phyloP scores from a whole-genome alignment of 2,797 vertebrate genomes.

The Brachymystax lenok region DNA sequence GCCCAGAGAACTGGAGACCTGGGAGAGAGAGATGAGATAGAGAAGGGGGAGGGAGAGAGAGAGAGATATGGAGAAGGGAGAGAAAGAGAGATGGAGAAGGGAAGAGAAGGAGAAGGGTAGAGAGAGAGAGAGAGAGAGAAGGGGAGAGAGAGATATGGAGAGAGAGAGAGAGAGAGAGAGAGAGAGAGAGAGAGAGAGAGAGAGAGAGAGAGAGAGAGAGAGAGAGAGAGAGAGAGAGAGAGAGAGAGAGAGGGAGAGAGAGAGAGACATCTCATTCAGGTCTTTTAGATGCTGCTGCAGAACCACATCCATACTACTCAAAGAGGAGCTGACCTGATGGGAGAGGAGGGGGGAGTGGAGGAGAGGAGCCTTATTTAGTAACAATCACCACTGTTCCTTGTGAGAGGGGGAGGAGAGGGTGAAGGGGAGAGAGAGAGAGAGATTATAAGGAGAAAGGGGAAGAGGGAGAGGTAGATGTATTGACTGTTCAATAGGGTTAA shows the following conservation, averaged over 20 bases:
- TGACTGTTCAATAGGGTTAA: too few relatives aligned
- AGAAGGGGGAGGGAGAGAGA: neutral
- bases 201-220: slow-evolving; percentile 55
- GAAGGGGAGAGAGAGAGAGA: too few relatives aligned
- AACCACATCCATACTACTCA: too few relatives aligned
- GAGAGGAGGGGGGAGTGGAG: too few relatives aligned
- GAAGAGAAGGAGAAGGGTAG: neutral
- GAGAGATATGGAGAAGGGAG: neutral
- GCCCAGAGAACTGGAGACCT: slow-evolving; percentile 79
- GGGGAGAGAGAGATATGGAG: slow-evolving; percentile 11
- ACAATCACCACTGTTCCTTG: too few relatives aligned
- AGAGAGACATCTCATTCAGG: slow-evolving; percentile 12
- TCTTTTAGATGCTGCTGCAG: too few relatives aligned
- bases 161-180: slow-evolving; percentile 26
- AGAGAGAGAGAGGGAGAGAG: neutral
- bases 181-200: slow-evolving; percentile 25
- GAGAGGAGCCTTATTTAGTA: too few relatives aligned
- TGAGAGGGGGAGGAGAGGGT: too few relatives aligned
- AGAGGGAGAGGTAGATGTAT: too few relatives aligned
- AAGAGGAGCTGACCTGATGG: too few relatives aligned
- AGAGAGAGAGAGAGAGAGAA: slow-evolving; percentile 8
- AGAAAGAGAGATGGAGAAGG: neutral
- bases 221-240: slow-evolving; percentile 48
- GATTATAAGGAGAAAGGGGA: too few relatives aligned
- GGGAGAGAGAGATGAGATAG: neutral